Evolutionary conservation across 2,888 invertebrate genomes (phyloP), one percentile per base, ranked within the genome.

Genomic region (Caenorhabditis sinica): DNA sequence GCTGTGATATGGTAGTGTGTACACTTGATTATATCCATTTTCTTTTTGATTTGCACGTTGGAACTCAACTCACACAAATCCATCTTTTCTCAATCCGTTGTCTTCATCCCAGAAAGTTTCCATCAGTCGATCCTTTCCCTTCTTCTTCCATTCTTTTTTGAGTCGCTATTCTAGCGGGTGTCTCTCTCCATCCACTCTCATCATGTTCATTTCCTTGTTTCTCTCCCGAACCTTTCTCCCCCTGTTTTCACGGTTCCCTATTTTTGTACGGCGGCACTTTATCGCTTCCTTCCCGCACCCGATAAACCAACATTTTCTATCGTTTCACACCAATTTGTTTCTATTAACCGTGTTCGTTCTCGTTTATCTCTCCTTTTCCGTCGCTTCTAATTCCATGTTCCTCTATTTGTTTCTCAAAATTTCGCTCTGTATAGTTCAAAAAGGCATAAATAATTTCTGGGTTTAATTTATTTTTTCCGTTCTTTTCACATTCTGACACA

Each of bases 361-460:
- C 23, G 20, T 33, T 69, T 69, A 9, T 40, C 61, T 58, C 33
- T 20, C 15, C 58, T 23, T 33, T 63, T 51, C 23, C 45, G 20
- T 25, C 36, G 49, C 36, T 53, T 61, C 40, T 36, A 63, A 77
- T 63, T 77, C 63, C 69, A 51, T 5, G 17, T 53, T 71, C 20
- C 25, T 69, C 36, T 71, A 51, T 68, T 69, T 69, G 60, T 63
- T 63, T 49, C 79, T 56, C 56, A 56, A 63, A 43, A 30, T 43
- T 63, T 53, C 61, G 61, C 56, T 71, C 71, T 79, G 79, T 79
- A 79, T 79, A 79, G 71, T 79, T 65, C 77, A 71, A 79, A 69
- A 69, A 28, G 30, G 61, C 71, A 79, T 79, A 72, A 79, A 79
- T 53, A 56, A 13, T 60, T 65, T 65, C n/a, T 63, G 79, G 51